These are phyloP conservation scores for Tuta absoluta DNA, from an alignment of 2,888 invertebrate species.

Conservation along the genomic window DNA sequence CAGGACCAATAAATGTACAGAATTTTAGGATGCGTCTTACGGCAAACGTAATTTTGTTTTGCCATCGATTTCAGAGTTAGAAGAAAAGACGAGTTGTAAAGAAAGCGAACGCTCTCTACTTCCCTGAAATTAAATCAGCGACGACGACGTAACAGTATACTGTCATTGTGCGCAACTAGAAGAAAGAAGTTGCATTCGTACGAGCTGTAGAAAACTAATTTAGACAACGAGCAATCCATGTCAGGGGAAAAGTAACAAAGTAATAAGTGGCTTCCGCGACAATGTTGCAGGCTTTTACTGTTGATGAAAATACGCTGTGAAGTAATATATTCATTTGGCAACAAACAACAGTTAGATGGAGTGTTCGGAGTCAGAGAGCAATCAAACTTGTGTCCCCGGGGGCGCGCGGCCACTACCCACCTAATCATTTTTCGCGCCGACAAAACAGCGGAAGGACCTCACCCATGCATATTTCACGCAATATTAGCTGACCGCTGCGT, in stretches of 20 bases:
- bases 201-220: slow-evolving; percentile 27
- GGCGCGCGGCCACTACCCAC: slow-evolving; percentile 62
- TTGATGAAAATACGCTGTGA: slow-evolving; percentile 50
- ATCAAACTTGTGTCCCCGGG: slow-evolving; percentile 75
- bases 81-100: background rate
- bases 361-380: slow-evolving; percentile 66
- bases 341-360: slow-evolving; percentile 68
- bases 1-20: too few relatives aligned
- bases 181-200: slow-evolving; percentile 21
- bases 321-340: slow-evolving; percentile 71
- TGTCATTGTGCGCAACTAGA: slow-evolving; percentile 10
- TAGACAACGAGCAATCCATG: slow-evolving; percentile 15
- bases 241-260: slow-evolving; percentile 25
- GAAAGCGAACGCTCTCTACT: background rate
- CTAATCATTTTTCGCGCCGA: slow-evolving; percentile 75
- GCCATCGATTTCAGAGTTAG: slow-evolving; percentile 13
- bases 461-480: slow-evolving; percentile 73
- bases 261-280: slow-evolving; percentile 26
- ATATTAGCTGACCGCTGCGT: slow-evolving; percentile 67
- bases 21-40: background rate
- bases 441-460: slow-evolving; percentile 64
- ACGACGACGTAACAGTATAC: slow-evolving; percentile 7
- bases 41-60: background rate
- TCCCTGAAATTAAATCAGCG: slow-evolving; percentile 19
- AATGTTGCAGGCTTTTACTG: slow-evolving; percentile 31